Conservation (phyloP, 2,888 invertebrate species). For the Ectobius pallidus region DNA sequence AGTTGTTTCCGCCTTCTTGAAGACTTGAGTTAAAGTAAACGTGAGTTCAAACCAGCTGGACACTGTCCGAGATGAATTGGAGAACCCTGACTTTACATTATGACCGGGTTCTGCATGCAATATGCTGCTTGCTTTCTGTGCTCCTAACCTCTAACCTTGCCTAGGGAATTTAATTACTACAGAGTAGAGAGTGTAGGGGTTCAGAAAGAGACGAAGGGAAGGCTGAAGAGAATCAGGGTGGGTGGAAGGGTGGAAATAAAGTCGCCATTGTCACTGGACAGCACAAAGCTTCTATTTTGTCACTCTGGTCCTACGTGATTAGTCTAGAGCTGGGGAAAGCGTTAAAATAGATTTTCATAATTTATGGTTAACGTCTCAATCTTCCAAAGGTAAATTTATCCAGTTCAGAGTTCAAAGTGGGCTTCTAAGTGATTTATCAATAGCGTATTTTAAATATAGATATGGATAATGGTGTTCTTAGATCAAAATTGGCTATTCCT, state of each 20-base stretch:
- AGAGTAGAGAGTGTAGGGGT: constrained; percentile 21
- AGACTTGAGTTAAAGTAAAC: not conserved
- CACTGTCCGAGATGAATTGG: constrained; percentile 1
- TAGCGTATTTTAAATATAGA: no score
- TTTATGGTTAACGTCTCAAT: no score
- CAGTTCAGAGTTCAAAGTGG: no score
- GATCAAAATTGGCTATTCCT: no score
- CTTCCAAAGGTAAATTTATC: no score
- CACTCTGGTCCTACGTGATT: constrained; percentile 53
- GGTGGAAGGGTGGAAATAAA: constrained; percentile 52
- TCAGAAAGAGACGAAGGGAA: constrained; percentile 40
- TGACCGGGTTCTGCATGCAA: constrained; percentile 33
- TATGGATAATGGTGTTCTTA: no score
- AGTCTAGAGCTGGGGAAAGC: not conserved
- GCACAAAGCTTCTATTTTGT: constrained; percentile 53
- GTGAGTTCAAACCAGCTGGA: not conserved
- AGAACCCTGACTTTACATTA: constrained; percentile 18
- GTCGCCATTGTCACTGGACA: constrained; percentile 51
- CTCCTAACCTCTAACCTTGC: constrained; percentile 38
- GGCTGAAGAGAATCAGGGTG: no score
- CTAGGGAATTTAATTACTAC: constrained; percentile 40
- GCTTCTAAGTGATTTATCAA: no score
- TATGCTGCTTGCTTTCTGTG: constrained; percentile 34
- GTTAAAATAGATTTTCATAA: no score
- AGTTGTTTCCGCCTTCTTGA: no score